Conservation (phyloP, 1,140 invertebrate genomes). For the Aporrectodea caliginosa region DNA sequence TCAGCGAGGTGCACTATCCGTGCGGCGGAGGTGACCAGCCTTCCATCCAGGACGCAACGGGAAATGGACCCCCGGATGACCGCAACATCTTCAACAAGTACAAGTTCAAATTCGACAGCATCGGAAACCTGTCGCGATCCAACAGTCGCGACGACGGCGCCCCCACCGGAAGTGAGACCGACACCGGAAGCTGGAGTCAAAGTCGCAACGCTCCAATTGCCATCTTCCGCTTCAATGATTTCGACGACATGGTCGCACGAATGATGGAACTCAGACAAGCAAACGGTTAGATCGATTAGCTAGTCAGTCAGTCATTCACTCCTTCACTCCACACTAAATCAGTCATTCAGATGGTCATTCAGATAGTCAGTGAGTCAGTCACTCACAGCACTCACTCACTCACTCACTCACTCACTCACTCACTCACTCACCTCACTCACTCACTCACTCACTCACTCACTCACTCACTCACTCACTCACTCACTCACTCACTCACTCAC, state of each 20-base stretch:
- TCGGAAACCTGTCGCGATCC: conserved; percentile 5
- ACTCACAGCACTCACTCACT: too few species aligned
- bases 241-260: conserved; percentile 20
- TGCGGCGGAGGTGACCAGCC: background rate
- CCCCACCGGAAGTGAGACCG: background rate
- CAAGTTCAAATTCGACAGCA: conserved; percentile 16
- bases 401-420: too few species aligned
- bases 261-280: background rate
- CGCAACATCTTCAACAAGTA: conserved; percentile 11
- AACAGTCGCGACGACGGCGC: background rate
- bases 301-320: too few species aligned
- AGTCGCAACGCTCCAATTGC: background rate
- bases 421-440: too few species aligned
- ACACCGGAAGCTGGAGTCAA: background rate
- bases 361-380: too few species aligned
- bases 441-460: too few species aligned
- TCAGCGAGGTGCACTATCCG: background rate
- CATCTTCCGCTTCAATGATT: conserved; percentile 15
- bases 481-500: too few species aligned
- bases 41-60: background rate
- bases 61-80: background rate
- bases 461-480: too few species aligned
- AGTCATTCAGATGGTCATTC: too few species aligned
- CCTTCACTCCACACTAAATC: too few species aligned
- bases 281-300: too few species aligned